Percentiles rank a stretch among this genome's conserved stretches.
These are phyloP conservation scores for Heliconius eleuchia DNA, from an alignment of 1,140 invertebrate species.

Conservation along the genomic window DNA sequence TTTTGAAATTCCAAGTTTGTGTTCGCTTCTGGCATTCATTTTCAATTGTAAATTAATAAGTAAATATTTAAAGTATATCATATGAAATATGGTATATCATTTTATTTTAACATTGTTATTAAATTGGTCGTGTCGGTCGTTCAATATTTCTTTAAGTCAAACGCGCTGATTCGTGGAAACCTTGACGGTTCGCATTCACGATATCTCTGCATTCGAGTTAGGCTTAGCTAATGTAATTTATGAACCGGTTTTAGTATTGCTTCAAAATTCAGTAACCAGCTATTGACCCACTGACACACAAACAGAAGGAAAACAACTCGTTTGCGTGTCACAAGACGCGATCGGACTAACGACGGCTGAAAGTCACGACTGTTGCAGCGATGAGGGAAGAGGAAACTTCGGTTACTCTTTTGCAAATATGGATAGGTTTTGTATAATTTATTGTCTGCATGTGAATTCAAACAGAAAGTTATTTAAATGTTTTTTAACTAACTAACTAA, in stretches of 20 bases:
- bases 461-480: not conserved
- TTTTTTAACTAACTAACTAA: not conserved
- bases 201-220: constrained; percentile 42
- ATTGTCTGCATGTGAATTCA: not conserved
- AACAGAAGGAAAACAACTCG: constrained; percentile 73
- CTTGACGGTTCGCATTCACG: constrained; percentile 24
- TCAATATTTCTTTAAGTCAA: constrained; percentile 2
- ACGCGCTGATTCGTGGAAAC: constrained; percentile 18
- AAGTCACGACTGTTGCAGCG: constrained; percentile 16
- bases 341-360: constrained; percentile 40
- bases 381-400: constrained; percentile 34
- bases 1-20: constrained; percentile 12
- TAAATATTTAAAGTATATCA: not conserved
- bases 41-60: not conserved
- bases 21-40: not conserved
- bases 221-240: constrained; percentile 54
- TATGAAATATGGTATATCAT: not conserved
- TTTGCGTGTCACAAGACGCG: constrained; percentile 61
- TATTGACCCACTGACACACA: constrained; percentile 77
- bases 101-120: not conserved
- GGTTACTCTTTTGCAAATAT: not conserved
- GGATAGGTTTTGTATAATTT: not conserved
- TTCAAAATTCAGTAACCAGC: constrained; percentile 67
- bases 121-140: not conserved
- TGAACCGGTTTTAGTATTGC: constrained; percentile 63